Base-by-base conservation (phyloP, 1,140 invertebrate genomes). In the Drosophila lacteicornis region DNA sequence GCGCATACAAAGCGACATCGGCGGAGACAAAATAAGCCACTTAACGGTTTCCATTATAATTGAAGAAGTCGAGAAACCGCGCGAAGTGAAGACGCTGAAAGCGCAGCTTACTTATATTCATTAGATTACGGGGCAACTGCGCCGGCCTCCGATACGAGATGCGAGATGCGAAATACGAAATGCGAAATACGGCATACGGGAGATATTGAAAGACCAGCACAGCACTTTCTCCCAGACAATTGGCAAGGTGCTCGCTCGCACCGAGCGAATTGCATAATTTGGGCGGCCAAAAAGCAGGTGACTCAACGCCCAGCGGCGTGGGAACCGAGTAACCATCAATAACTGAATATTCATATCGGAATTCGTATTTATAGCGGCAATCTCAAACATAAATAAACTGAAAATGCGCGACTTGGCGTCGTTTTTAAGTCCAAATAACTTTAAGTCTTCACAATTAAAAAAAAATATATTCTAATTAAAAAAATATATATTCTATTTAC, bases 11-110 rank as follows among this genome's bases (percentile, higher is more conserved):
- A 79, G 49, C 65, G 78, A 79, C 79, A 76, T 62, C 69, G 81
- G 5, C 46, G 68, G 25, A 33, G 63, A 84, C 80, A 90, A 88
- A 84, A 88, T 87, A 87, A 87, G 84, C 84, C 84, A 87, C 81
- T 87, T 87, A 87, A 87, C 84, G 84, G 84, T 90, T 66, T 80
- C 80, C 78, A 90, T 87, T 87, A 88, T 79, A 88, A 87, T 87
- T 87, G 83, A 82, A 87, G 56, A 80, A 69, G 53, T 55, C 33
- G 53, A 40, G 84, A 74, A 67, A 61, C 71, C 40, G 53, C 56
- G 57, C 51, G 43, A 77, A 65, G 67, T 49, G 46, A 77, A 65
- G 67, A 56, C 56, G 49, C 53, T 59, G 73, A 77, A 77, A 77
- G 73, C 60, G 50, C 58, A 56, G 77, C 33, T 65, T 13, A 60